Evolutionary conservation across 2,888 invertebrate genomes (phyloP), one percentile per base, ranked within the genome.

Genomic region (Papilio protenor): DNA sequence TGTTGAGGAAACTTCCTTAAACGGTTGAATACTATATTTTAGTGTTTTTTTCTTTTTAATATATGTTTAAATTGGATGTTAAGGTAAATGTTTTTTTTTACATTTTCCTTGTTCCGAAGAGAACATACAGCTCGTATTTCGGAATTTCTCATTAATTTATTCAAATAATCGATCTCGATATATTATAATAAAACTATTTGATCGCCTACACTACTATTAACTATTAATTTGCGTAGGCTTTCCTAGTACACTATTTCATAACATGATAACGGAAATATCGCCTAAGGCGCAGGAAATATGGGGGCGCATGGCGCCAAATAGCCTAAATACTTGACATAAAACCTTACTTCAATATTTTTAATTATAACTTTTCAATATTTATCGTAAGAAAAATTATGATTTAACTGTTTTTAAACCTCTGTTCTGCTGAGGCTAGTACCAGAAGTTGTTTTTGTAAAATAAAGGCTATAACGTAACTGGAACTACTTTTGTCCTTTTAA

Each of bases 191-290:
- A 10, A 2, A 45, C 27, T n/a, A 69, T 33, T 73, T 21, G 6
- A 64, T 52, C 12, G 61, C 23, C 61, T 14, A 61, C 27, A 61
- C 61, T 8, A n/a, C n/a, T n/a, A n/a, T n/a, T 27, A 1, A 59
- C 5, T 61, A 14, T 27, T 27, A 23, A 73, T 77, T 33, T 77
- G 72, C 55, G 76, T 77, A 55, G 76, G 76, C 61, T 52, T 61
- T 27, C 14, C 16, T 59, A 23, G 55, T 23, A 8, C 21, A 40
- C 23, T 14, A 40, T 55, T 40, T 40, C 40, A 40, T 33, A 55
- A 69, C 21, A 45, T 75, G 52, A 40, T 52, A 52, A 75, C 52
- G 49, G 27, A 64, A 47, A 59, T 11, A 11, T 33, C n/a, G 66
- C 75, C 52, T 33, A 12, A 66, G 66, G 75, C 69, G 23, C 49